Evolutionary conservation across 2,113 vertebrate species (phyloP), one percentile per base, ranked within the genome.

Genomic region (Gallinago undulata): DNA sequence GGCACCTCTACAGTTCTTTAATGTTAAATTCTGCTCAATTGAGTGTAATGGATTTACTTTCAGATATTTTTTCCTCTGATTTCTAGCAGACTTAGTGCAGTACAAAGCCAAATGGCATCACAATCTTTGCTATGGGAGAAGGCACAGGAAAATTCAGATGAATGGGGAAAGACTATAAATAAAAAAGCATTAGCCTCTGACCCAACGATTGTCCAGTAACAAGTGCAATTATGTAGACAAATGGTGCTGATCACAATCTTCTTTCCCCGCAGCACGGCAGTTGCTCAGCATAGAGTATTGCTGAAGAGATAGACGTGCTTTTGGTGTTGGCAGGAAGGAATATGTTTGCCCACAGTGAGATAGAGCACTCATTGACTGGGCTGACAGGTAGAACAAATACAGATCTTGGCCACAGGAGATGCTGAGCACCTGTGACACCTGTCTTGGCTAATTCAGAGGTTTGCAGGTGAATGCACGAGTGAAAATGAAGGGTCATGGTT

Each of bases 211-310:
- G 91, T 60, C 78, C 69, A 66, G 66, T 91, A 92, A 72, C 74
- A 81, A 83, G 60, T n/a, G 37, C 31, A 83, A 67, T 97, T 96
- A 83, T 39, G 22, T 77, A 94, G 91, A 91, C 77, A 92, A 93
- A 90, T 47, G 74, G 83, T 67, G 80, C 67, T 84, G 83, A 94
- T 93, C 55, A 25, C 76, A 89, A 23, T 55, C 70, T 39, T 35
- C 77, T 87, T 77, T 92, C 63, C 75, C 35, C 56, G 30, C 28
- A 53, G 50, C 28, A 48, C 28, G n/a, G 39, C 50, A 57, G 47
- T 81, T 55, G 51, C 86, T 63, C 0, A 0, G 21, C 6, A 10
- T 4, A 60, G 56, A 83, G 50, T 73, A 21, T 7, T 7, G 37
- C 87, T 64, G 64, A 69, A 72, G 48, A 56, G 39, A 74, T 22